Evolutionary conservation across 2,888 invertebrate species (phyloP).

Genomic region (Oithona nana): DNA sequence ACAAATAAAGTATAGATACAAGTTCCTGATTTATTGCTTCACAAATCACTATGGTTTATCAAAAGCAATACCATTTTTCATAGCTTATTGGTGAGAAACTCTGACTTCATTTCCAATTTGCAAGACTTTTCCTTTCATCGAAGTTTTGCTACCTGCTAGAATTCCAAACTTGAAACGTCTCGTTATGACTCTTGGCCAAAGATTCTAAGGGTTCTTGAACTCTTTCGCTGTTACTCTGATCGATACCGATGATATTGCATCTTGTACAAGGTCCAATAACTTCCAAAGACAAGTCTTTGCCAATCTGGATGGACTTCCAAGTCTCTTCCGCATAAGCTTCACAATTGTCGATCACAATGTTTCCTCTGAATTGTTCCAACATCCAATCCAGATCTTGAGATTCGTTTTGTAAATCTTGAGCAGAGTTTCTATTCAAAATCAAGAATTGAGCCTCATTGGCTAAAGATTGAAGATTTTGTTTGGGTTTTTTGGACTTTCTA

Average conservation of each 20-base stretch:
- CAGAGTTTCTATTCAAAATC: slow-evolving; percentile 3
- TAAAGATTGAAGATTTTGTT: slow-evolving; percentile 36
- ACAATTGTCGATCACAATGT: neutral
- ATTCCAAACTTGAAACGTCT: neutral
- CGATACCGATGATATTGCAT: neutral
- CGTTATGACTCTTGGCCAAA: neutral
- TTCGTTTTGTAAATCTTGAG: neutral
- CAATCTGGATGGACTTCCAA: neutral
- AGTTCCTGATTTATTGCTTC: too few relatives aligned
- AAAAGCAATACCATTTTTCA: too few relatives aligned
- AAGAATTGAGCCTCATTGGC: slow-evolving; percentile 41
- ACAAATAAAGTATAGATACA: too few relatives aligned
- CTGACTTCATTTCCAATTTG: too few relatives aligned
- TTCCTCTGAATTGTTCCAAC: slow-evolving; percentile 5
- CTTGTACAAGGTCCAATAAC: neutral
- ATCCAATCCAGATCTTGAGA: neutral
- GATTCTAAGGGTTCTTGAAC: neutral
- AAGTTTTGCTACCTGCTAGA: neutral
- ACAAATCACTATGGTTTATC: too few relatives aligned
- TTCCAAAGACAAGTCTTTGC: neutral
- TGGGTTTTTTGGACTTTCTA: neutral
- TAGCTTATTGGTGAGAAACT: too few relatives aligned
- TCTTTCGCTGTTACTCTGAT: neutral
- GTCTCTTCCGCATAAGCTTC: neutral
- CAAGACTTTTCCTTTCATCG: neutral